These are phyloP conservation scores for Ganaspis sp. DNA, from an alignment of 1,140 invertebrate genomes.

Conservation along the genomic window DNA sequence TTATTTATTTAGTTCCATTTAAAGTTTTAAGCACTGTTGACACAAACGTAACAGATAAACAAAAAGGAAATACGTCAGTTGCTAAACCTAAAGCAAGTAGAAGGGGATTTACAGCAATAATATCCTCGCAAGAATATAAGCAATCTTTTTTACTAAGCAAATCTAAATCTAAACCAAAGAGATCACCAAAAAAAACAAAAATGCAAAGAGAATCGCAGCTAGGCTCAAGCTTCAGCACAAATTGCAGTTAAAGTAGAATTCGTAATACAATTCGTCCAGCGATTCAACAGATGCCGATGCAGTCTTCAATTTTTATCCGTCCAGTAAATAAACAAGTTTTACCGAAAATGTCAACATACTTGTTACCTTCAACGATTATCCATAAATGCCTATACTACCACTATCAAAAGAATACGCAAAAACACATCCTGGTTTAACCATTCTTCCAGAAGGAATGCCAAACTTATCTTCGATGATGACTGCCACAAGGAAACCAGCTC, in stretches of 20 bases:
- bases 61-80: neutral
- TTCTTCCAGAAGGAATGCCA: too few species aligned
- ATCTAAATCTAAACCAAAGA: neutral
- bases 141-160: neutral
- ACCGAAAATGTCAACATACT: neutral
- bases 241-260: neutral
- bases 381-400: too few species aligned
- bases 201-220: neutral
- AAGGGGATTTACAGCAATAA: neutral
- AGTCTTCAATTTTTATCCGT: neutral
- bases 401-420: too few species aligned
- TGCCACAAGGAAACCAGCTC: too few species aligned
- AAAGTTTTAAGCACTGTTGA: neutral
- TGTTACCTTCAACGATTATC: too few species aligned
- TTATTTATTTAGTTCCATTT: neutral
- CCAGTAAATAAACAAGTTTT: neutral
- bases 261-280: neutral
- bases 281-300: neutral
- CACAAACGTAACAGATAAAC: neutral
- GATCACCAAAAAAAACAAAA: neutral
- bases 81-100: neutral
- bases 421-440: too few species aligned
- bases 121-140: neutral
- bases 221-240: neutral
- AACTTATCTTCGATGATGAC: too few species aligned